Conservation (phyloP, 1,140 invertebrate genomes). For the Protaetia brevitarsis region DNA sequence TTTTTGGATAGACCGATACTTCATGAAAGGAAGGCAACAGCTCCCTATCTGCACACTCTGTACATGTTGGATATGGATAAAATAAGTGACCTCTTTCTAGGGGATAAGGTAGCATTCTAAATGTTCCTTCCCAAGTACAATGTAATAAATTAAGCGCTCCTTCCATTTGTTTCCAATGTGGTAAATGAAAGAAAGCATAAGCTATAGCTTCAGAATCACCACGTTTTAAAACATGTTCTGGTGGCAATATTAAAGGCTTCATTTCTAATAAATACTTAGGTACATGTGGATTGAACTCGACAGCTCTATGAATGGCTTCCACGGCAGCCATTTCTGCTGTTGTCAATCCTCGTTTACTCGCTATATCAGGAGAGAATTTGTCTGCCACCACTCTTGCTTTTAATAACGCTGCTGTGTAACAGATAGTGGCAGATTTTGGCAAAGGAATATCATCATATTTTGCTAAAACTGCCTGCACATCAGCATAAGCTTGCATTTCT, state of each 20-base stretch:
- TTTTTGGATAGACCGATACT: slow-evolving; percentile 94
- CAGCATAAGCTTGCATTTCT: slow-evolving; percentile 95
- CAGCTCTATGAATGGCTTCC: slow-evolving; percentile 94
- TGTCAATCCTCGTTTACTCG: slow-evolving; percentile 82
- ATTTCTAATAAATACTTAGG: slow-evolving; percentile 97
- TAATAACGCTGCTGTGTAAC: slow-evolving; percentile 92
- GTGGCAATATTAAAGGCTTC: slow-evolving; percentile 92
- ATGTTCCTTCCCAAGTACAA: slow-evolving; percentile 96
- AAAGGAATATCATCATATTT: slow-evolving; percentile 96
- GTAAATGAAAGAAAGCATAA: slow-evolving; percentile 94
- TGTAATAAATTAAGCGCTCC: slow-evolving; percentile 93
- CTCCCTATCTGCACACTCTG: slow-evolving; percentile 93
- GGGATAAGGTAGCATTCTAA: slow-evolving; percentile 91
- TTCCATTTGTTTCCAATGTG: slow-evolving; percentile 95
- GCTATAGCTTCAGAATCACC: slow-evolving; percentile 98
- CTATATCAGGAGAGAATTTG: slow-evolving; percentile 86
- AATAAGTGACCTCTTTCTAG: slow-evolving; percentile 91
- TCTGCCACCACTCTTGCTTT: slow-evolving; percentile 92
- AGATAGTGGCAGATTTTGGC: slow-evolving; percentile 95
- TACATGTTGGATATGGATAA: slow-evolving; percentile 93
- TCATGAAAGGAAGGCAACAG: slow-evolving; percentile 93
- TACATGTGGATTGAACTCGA: slow-evolving; percentile 99
- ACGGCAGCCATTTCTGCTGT: slow-evolving; percentile 91
- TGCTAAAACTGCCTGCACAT: slow-evolving; percentile 91
- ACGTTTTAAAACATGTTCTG: slow-evolving; percentile 94